phyloP scores from a whole-genome alignment of 2,797 vertebrate genomes.

The Sphenopsis melanotis region DNA sequence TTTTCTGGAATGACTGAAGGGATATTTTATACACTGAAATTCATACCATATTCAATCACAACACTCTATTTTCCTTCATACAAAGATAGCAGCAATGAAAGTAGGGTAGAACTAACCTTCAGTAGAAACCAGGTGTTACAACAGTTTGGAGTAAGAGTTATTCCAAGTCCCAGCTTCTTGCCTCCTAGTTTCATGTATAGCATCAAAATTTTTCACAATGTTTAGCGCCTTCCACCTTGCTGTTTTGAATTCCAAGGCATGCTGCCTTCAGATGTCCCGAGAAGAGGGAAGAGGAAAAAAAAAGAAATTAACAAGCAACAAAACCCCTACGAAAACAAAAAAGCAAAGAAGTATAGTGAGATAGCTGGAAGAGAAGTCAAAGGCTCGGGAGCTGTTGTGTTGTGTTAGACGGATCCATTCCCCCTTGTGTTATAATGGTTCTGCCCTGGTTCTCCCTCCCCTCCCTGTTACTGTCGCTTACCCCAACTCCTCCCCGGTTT shows the following conservation, averaged over 20 bases:
- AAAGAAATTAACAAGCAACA: not conserved
- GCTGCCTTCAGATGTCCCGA: not conserved
- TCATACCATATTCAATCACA: not conserved
- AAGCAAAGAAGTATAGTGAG: not conserved
- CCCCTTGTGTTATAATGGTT: no score
- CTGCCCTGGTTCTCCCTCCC: no score
- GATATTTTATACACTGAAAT: not conserved
- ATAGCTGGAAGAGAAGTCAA: not conserved
- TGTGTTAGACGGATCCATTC: no score
- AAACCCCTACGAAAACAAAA: not conserved
- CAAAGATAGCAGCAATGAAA: not conserved
- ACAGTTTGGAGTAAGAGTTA: not conserved
- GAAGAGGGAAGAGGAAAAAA: not conserved
- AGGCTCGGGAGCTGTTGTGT: accelerated
- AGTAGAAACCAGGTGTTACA: not conserved
- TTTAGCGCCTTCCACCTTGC: not conserved
- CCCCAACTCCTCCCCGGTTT: no score
- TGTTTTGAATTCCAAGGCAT: not conserved
- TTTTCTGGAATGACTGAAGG: not conserved
- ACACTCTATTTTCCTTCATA: not conserved
- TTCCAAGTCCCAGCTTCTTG: not conserved
- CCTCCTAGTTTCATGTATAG: accelerated
- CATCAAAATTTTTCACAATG: not conserved
- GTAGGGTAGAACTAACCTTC: not conserved
- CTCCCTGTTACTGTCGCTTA: no score